phyloP scores from a whole-genome alignment of 1,140 invertebrate species.

The Odontomachus brunneus region DNA sequence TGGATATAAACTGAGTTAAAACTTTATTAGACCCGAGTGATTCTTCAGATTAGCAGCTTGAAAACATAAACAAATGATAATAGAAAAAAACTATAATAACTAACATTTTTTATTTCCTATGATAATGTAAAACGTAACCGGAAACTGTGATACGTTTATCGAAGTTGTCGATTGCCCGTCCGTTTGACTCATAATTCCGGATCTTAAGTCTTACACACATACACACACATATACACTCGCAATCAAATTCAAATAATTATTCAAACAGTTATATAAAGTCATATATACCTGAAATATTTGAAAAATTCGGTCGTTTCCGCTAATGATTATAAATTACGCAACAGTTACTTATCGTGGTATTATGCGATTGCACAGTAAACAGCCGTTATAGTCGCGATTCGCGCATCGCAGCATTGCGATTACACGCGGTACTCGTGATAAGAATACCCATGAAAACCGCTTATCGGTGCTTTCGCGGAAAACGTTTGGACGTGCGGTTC shows the following conservation, averaged over 20 bases:
- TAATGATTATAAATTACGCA: not conserved
- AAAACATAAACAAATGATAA: too few relatives aligned
- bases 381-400: not conserved
- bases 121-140: not conserved
- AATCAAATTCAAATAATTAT: not conserved
- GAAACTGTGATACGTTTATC: constrained; percentile 24
- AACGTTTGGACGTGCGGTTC: constrained; percentile 29
- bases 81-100: not conserved
- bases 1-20: too few relatives aligned
- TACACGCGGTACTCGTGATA: constrained; percentile 21
- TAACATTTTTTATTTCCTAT: not conserved
- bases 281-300: not conserved
- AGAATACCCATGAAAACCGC: constrained; percentile 6
- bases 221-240: not conserved
- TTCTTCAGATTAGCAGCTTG: too few relatives aligned
- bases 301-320: not conserved
- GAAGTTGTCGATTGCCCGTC: not conserved
- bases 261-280: not conserved
- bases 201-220: not conserved
- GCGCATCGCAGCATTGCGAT: not conserved
- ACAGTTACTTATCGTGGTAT: not conserved
- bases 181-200: not conserved
- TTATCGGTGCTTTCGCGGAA: constrained; percentile 49
- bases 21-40: too few relatives aligned
- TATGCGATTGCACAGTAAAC: constrained; percentile 12